Evolutionary conservation across 2,888 invertebrate genomes (phyloP), one percentile per base, ranked within the genome.

Genomic region (Hofmannophila pseudospretella): DNA sequence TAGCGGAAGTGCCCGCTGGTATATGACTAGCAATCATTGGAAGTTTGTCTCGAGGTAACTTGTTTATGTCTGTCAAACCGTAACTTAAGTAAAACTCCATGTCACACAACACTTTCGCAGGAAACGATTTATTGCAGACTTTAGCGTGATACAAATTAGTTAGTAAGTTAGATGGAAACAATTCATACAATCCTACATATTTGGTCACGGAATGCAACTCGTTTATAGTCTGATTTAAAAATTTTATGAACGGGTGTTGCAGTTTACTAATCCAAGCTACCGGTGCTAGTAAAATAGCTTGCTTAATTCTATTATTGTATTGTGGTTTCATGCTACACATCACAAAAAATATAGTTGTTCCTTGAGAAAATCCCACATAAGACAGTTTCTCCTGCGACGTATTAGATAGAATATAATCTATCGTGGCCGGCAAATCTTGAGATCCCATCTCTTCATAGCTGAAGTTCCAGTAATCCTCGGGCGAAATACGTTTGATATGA

Each of bases 301-400:
- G 67, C 37, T 69, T 58, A 34, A 84, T 73, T 55, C 77, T 80
- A 4, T 54, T 49, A 44, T 82, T 82, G 48, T 76, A 84, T 40
- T 75, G 74, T 2, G 78, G 78, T 33, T 45, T 61, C 49, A 60
- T 44, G 41, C 77, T 79, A 47, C 78, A 72, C 72, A 84, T 64
- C 0, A 80, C 69, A 22, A 81, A 59, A 46, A 84, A 81, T 30
- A 69, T 59, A 1, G 80, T 80, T 1, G 78, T 76, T 37, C 84
- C 82, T 62, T 82, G 81, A 13, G 84, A 84, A 57, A 74, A 84
- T 40, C 80, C 84, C 28, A 84, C 53, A 42, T 81, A 84, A n/a
- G 68, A 68, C 23, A 84, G 42, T 51, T 69, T 66, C 22, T 47
- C 32, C 20, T 50, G 50, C 8, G 49, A 51, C 20, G 74, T 80